Conservation (phyloP, 2,888 invertebrate genomes). For the Hoplodrina ambigua region DNA sequence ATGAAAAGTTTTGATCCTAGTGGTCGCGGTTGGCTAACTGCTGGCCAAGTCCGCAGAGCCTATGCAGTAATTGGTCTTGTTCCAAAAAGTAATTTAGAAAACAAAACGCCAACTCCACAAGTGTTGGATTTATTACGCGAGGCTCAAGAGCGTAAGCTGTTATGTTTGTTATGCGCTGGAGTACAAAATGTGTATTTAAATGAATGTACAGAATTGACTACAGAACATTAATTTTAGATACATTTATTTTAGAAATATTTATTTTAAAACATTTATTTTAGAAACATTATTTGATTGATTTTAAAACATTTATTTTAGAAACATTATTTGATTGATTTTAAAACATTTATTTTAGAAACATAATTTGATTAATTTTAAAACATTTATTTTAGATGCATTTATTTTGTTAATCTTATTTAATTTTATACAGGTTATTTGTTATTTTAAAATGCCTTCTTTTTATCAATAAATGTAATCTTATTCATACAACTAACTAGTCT, state of each 20-base stretch:
- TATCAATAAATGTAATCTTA: background rate
- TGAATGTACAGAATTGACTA: background rate
- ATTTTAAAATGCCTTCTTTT: background rate
- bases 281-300: too few relatives aligned
- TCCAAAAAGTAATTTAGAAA: slow-evolving; percentile 67
- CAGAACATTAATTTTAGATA: too few relatives aligned
- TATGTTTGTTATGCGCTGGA: slow-evolving; percentile 64
- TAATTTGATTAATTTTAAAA: background rate
- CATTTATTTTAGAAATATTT: background rate
- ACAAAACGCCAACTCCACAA: slow-evolving; percentile 69
- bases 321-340: background rate
- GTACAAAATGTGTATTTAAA: slow-evolving; percentile 39
- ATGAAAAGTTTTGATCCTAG: slow-evolving; percentile 86
- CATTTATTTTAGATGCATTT: background rate
- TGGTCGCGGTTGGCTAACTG: slow-evolving; percentile 81
- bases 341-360: background rate
- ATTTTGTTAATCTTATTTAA: background rate
- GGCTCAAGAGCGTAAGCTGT: slow-evolving; percentile 78
- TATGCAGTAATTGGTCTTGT: slow-evolving; percentile 78
- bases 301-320: background rate
- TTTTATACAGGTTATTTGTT: background rate
- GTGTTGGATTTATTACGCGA: slow-evolving; percentile 69
- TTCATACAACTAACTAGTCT: too few relatives aligned
- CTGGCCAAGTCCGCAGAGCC: slow-evolving; percentile 80
- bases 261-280: background rate